These are phyloP conservation scores for Echinarachnius parma DNA, from an alignment of 53 echinoderm and acorn worm species.

Conservation along the genomic window DNA sequence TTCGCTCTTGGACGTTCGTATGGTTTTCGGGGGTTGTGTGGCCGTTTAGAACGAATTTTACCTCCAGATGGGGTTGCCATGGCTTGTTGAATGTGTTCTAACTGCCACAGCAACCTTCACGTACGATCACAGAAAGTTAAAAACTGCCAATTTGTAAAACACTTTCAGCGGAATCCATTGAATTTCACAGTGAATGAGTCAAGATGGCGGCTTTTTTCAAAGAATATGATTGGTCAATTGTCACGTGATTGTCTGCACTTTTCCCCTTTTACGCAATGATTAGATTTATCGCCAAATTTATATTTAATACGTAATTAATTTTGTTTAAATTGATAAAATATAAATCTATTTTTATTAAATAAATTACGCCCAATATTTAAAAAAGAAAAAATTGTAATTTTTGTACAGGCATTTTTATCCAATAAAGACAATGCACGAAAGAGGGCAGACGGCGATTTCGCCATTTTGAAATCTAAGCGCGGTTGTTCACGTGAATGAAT, in stretches of 20 bases:
- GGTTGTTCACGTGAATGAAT: constrained; percentile 12
- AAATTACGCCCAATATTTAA: neutral
- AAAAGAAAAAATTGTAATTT: neutral
- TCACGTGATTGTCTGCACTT: constrained; percentile 67
- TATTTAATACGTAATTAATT: neutral
- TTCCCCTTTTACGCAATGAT: constrained; percentile 16
- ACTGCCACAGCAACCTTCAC: constrained; percentile 47
- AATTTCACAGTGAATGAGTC: constrained; percentile 42
- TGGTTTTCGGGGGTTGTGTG: constrained; percentile 72
- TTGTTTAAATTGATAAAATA: neutral
- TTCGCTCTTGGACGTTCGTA: constrained; percentile 77
- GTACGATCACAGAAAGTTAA: neutral
- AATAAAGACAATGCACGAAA: neutral
- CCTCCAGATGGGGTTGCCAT: constrained; percentile 95
- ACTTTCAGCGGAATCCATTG: constrained; percentile 12
- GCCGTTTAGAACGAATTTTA: constrained; percentile 86
- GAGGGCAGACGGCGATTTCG: constrained; percentile 35
- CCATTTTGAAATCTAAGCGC: constrained; percentile 53
- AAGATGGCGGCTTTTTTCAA: constrained; percentile 98
- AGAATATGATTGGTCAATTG: constrained; percentile 83
- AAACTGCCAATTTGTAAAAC: constrained; percentile 35
- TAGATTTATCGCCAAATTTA: neutral
- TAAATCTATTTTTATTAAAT: neutral
- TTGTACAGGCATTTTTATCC: neutral
- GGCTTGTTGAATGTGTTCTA: constrained; percentile 33